Evolutionary conservation across 2,888 invertebrate species (phyloP).

Genomic region (Trachelus iudaicus): DNA sequence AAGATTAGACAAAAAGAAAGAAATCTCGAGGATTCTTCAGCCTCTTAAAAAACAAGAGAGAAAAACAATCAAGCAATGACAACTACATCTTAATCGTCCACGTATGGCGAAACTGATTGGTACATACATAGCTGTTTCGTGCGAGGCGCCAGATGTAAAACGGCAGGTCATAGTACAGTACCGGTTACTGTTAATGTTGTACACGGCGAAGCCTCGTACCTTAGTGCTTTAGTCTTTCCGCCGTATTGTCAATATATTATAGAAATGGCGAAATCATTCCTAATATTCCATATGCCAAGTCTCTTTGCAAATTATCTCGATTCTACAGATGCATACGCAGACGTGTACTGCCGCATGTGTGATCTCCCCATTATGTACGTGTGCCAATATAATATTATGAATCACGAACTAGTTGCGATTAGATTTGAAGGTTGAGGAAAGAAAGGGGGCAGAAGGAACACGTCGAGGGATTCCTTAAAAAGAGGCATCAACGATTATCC

Average conservation of each 20-base stretch:
- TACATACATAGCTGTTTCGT: slow-evolving; percentile 2
- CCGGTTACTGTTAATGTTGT: slow-evolving; percentile 54
- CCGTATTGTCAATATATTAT: not conserved
- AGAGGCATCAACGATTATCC: not conserved
- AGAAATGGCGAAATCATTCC: not conserved
- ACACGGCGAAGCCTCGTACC: not conserved
- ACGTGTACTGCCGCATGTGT: not conserved
- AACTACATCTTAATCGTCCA: not conserved
- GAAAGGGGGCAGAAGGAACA: not conserved
- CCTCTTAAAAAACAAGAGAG: not conserved
- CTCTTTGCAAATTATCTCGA: too few species aligned
- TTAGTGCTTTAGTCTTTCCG: not conserved
- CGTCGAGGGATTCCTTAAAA: not conserved
- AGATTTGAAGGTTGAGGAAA: not conserved
- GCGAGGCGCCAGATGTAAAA: slow-evolving; percentile 48
- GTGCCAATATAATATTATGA: not conserved
- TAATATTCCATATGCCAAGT: too few species aligned
- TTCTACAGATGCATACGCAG: not conserved
- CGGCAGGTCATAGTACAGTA: slow-evolving; percentile 56
- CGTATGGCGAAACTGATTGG: slow-evolving; percentile 15
- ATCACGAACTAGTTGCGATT: not conserved
- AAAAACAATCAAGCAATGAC: not conserved
- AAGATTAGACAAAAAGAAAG: not conserved
- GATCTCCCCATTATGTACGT: not conserved
- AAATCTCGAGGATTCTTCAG: not conserved